Evolutionary conservation across 30 jellyfish, hydroid and myxozoan species (phyloP).

Genomic region (Chrysaora quinquecirrha): DNA sequence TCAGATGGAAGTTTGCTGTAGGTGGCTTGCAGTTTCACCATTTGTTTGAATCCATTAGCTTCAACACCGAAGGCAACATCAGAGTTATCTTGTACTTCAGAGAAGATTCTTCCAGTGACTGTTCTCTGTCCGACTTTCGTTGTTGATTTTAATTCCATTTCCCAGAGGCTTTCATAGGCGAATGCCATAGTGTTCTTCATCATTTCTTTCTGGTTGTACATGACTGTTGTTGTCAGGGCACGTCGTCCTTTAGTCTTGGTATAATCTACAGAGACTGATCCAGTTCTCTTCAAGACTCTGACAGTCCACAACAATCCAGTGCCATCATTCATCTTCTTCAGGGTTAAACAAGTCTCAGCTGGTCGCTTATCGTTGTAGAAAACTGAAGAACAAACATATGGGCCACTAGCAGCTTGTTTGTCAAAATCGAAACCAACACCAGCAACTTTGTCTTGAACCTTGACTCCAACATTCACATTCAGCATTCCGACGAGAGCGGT

Average conservation of each 20-base stretch:
- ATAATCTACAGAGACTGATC: conserved; percentile 51
- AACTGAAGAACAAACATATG: conserved; percentile 58
- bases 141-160: conserved; percentile 59
- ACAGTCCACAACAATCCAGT: conserved; percentile 45
- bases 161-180: conserved; percentile 72
- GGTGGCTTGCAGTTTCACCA: conserved; percentile 67
- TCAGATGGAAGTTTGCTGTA: conserved; percentile 37
- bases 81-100: conserved; percentile 46
- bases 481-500: conserved; percentile 8
- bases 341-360: conserved; percentile 19
- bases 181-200: conserved; percentile 65
- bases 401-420: neutral
- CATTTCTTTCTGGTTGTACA: conserved; percentile 71
- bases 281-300: conserved; percentile 60
- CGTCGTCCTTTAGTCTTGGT: conserved; percentile 38
- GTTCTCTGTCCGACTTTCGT: conserved; percentile 59
- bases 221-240: conserved; percentile 54
- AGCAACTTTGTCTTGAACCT: conserved; percentile 20
- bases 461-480: conserved; percentile 58
- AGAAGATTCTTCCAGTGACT: conserved; percentile 36
- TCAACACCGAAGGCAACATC: conserved; percentile 70
- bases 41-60: conserved; percentile 57
- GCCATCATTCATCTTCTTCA: conserved; percentile 23
- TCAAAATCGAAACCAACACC: conserved; percentile 22
- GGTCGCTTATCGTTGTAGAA: conserved; percentile 55